phyloP scores from a whole-genome alignment of 2,797 vertebrate species.

The Megalops cyprinoides region DNA sequence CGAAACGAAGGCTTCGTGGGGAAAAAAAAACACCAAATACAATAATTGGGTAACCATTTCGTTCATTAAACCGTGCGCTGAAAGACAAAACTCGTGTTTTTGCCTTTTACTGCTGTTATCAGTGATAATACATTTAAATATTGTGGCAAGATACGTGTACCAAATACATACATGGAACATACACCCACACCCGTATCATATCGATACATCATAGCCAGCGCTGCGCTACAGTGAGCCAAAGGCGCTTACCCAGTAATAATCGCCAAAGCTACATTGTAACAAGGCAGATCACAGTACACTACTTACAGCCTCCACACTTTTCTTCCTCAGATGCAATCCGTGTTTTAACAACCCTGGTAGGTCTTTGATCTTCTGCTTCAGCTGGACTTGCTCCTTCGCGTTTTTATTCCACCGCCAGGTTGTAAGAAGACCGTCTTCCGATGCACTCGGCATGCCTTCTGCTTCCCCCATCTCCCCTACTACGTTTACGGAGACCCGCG shows the following conservation, averaged over 20 bases:
- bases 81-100: not conserved
- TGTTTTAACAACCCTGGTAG: constrained; percentile 79
- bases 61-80: not conserved
- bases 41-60: not conserved
- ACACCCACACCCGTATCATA: constrained; percentile 11
- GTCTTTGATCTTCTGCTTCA: constrained; percentile 80
- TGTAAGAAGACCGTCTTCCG: constrained; percentile 78
- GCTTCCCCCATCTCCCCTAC: constrained; percentile 73
- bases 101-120: not conserved
- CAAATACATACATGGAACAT: not conserved
- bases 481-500: constrained; percentile 44
- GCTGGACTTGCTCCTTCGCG: constrained; percentile 77
- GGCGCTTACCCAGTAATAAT: not conserved
- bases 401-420: constrained; percentile 79
- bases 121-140: not conserved
- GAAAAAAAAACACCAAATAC: not conserved
- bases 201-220: not conserved
- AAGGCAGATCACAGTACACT: not conserved
- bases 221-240: not conserved
- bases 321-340: constrained; percentile 82
- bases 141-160: not conserved
- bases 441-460: constrained; percentile 62
- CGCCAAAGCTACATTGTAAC: not conserved
- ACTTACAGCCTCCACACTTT: constrained; percentile 65
- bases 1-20: not conserved